Conservation (phyloP, 1,140 invertebrate species). For the Cherax destructor region DNA sequence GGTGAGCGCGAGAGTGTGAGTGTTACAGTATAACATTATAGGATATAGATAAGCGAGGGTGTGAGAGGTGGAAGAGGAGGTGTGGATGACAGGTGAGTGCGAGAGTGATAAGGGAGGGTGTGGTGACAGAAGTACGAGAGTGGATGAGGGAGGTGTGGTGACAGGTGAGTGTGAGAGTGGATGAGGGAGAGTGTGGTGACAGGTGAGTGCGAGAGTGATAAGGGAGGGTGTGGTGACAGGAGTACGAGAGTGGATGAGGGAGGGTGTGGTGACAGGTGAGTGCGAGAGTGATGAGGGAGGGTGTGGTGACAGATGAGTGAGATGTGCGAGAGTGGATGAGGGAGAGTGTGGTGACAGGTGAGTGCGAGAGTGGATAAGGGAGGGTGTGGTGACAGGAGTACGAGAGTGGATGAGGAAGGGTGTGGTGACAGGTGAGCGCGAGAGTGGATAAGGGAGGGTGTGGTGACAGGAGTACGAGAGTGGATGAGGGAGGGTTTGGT, state of each 20-base stretch:
- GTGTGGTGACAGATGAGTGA: not conserved
- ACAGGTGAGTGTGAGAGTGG: not conserved
- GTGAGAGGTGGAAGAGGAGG: not conserved
- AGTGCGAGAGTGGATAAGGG: not conserved
- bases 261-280: not conserved
- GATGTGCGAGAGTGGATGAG: not conserved
- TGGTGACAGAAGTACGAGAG: not conserved
- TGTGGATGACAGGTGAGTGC: not conserved
- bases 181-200: too few species aligned
- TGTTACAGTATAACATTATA: not conserved
- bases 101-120: not conserved
- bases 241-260: not conserved
- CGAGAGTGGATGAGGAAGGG: not conserved
- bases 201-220: too few species aligned
- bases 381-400: too few species aligned
- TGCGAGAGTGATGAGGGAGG: not conserved
- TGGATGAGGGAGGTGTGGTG: not conserved
- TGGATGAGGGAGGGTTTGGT: not conserved
- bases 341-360: not conserved
- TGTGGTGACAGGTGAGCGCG: not conserved
- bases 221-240: not conserved
- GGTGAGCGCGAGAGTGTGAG: not conserved
- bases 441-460: not conserved
- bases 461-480: too few species aligned
- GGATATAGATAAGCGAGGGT: not conserved